phyloP scores from a whole-genome alignment of 2,113 vertebrate species.

The Epinephelus moara region DNA sequence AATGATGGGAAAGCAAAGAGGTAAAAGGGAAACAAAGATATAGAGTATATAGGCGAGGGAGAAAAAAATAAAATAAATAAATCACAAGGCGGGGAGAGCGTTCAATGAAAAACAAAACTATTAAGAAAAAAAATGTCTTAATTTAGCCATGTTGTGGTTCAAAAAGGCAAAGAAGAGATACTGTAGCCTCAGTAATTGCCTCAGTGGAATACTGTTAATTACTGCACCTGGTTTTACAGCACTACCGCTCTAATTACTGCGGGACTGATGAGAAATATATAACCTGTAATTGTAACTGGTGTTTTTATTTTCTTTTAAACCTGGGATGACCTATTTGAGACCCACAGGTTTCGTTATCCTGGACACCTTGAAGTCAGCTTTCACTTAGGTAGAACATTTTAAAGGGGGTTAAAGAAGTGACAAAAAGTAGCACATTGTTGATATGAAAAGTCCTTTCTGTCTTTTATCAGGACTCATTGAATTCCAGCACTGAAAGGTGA shows the following conservation, averaged over 20 bases:
- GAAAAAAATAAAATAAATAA: neutral
- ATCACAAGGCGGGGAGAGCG: neutral
- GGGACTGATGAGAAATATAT: conserved; percentile 20
- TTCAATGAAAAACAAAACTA: neutral
- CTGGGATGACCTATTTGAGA: neutral
- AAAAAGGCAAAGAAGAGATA: conserved; percentile 14
- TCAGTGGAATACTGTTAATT: conserved; percentile 28
- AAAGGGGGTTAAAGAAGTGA: neutral
- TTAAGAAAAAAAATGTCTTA: neutral
- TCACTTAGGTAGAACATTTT: neutral
- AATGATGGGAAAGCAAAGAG: conserved; percentile 9
- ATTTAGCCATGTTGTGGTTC: neutral
- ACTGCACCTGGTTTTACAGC: neutral
- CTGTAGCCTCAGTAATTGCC: conserved; percentile 9
- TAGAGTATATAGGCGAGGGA: no score
- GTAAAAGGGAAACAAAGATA: neutral
- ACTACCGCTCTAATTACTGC: conserved; percentile 7
- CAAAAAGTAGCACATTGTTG: neutral
- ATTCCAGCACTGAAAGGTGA: neutral
- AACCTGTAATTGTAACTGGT: neutral
- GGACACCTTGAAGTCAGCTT: neutral
- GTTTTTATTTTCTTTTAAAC: conserved; percentile 30
- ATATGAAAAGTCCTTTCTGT: neutral
- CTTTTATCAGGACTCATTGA: neutral
- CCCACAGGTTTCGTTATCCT: neutral